Evolutionary conservation across 2,797 vertebrate species (phyloP).

Genomic region (Scyliorhinus canicula): DNA sequence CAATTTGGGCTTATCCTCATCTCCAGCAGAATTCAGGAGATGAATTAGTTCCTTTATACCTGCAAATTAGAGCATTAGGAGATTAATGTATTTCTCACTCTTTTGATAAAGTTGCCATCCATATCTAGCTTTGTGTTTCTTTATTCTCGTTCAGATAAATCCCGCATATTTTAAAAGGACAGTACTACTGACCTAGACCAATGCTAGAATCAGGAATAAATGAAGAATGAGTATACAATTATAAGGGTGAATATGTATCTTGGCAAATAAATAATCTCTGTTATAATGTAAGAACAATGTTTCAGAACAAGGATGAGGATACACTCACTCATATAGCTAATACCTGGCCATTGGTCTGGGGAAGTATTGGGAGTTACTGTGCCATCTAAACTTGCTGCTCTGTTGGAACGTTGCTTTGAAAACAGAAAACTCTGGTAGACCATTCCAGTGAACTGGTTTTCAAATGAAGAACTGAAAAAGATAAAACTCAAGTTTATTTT

Average conservation of each 20-base stretch:
- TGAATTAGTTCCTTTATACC: conserved; percentile 74
- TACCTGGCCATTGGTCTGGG: conserved; percentile 96
- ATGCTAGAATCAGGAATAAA: not conserved
- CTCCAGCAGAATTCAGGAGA: conserved; percentile 78
- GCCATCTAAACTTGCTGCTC: conserved; percentile 75
- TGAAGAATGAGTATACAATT: not conserved
- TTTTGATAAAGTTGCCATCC: conserved; percentile 36
- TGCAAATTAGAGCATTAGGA: conserved; percentile 47
- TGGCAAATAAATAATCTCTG: not conserved
- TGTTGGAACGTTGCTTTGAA: conserved; percentile 67
- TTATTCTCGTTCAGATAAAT: not conserved
- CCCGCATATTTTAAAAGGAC: not conserved
- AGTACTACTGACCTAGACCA: not conserved
- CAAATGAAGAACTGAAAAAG: conserved; percentile 67
- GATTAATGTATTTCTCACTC: not conserved
- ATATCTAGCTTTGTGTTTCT: not conserved
- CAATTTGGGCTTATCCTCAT: conserved; percentile 83
- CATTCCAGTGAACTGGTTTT: conserved; percentile 88
- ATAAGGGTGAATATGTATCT: not conserved
- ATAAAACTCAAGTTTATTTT: not conserved
- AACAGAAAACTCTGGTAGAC: conserved; percentile 86
- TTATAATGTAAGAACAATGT: no score
- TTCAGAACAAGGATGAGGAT: not conserved
- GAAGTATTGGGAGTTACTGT: conserved; percentile 79
- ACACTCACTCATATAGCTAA: conserved; percentile 15